phyloP scores from a whole-genome alignment of 2,888 invertebrate genomes.

The Drosophila stalkeri region DNA sequence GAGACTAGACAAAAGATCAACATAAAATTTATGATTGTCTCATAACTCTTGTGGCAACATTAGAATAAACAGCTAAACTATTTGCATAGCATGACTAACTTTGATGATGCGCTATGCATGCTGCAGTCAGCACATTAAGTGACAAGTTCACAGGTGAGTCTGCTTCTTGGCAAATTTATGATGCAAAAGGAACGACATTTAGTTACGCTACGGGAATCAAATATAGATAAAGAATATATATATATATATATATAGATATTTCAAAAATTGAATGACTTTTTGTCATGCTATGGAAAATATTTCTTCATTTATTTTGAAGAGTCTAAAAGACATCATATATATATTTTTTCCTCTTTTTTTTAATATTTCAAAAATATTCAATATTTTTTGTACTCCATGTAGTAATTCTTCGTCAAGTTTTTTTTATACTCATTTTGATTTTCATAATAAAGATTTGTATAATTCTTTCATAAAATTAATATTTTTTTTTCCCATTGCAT shows the following conservation, averaged over 20 bases:
- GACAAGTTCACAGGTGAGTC: background rate
- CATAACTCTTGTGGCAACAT: slow-evolving; percentile 22
- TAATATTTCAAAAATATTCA: no score
- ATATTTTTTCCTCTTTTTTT: no score
- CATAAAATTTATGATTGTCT: slow-evolving; percentile 23
- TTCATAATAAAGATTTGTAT: background rate
- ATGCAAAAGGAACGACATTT: background rate
- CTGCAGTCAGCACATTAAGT: slow-evolving; percentile 10
- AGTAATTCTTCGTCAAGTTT: no score
- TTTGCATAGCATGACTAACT: slow-evolving; percentile 34
- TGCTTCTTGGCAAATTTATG: background rate
- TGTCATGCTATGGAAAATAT: no score
- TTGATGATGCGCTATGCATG: slow-evolving; percentile 25
- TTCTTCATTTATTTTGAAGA: no score
- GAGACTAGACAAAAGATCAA: slow-evolving; percentile 21
- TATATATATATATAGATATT: no score
- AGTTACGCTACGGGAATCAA: background rate
- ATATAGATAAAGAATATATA: no score
- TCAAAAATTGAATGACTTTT: no score
- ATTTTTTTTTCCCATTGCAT: background rate
- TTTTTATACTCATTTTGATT: no score
- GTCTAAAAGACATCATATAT: no score
- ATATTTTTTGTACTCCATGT: no score
- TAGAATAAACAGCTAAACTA: slow-evolving; percentile 14
- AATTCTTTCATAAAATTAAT: background rate